A percentile compares a stretch with the other conserved stretches of the same genome.
phyloP scores from a whole-genome alignment of 1,140 invertebrate genomes.

The Luehdorfia chinensis region DNA sequence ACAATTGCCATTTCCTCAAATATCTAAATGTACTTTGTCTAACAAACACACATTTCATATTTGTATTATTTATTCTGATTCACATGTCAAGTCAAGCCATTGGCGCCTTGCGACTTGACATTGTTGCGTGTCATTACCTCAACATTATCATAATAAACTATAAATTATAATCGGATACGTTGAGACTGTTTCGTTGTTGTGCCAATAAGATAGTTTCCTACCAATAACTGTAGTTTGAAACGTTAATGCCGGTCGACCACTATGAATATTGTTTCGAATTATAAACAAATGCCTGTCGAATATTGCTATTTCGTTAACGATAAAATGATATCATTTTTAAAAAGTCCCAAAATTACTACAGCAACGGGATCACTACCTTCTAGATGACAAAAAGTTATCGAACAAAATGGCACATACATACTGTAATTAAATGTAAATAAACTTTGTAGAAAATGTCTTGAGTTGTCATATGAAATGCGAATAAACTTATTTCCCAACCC shows the following conservation, averaged over 20 bases:
- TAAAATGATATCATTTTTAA: conserved; percentile 18
- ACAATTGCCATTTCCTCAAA: conserved; percentile 46
- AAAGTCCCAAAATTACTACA: too few relatives aligned
- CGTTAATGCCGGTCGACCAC: conserved; percentile 18
- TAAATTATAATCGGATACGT: conserved; percentile 14
- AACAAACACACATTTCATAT: conserved; percentile 32
- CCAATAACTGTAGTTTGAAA: conserved; percentile 19
- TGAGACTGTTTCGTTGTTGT: conserved; percentile 6
- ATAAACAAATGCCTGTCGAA: conserved; percentile 36
- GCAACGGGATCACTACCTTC: too few relatives aligned
- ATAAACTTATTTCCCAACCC: too few relatives aligned
- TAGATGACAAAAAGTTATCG: too few relatives aligned
- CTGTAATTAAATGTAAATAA: too few relatives aligned
- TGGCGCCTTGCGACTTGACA: conserved; percentile 1
- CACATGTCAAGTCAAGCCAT: conserved; percentile 13
- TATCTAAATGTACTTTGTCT: conserved; percentile 55
- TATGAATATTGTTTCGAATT: conserved; percentile 40
- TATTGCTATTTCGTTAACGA: conserved; percentile 1
- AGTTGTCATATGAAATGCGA: too few relatives aligned
- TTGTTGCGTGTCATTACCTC: conserved; percentile 11
- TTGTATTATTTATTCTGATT: conserved; percentile 16
- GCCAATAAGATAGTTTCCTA: conserved; percentile 14
- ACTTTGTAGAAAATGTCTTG: too few relatives aligned
- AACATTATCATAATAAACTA: conserved; percentile 18
- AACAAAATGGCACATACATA: too few relatives aligned